Conservation (phyloP, 2,113 vertebrate species). For the Hystrix cristata region DNA sequence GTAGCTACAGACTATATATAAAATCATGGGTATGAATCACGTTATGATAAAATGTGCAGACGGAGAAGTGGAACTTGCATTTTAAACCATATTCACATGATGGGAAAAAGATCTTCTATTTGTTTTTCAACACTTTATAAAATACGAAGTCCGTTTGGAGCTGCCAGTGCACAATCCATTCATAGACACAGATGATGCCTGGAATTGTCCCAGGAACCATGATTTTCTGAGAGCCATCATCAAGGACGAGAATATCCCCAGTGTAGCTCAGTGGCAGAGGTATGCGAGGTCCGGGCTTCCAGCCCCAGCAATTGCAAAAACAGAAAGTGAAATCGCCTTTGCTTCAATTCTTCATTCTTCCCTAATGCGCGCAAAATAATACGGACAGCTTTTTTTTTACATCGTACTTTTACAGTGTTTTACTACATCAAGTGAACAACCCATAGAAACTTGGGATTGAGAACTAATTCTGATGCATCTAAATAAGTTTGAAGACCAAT, state of each 20-base stretch:
- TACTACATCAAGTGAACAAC: rapidly evolving
- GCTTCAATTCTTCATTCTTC: not conserved
- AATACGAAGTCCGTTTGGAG: too few species aligned
- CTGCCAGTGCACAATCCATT: not conserved
- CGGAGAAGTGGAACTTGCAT: not conserved
- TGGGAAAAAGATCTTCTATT: not conserved
- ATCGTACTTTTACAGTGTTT: not conserved
- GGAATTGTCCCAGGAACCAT: rapidly evolving
- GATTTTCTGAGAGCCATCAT: not conserved
- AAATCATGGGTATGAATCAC: rapidly evolving
- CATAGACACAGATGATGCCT: rapidly evolving
- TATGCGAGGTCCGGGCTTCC: not conserved
- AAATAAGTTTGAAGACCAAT: rapidly evolving
- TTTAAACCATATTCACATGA: not conserved
- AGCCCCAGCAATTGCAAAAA: not conserved
- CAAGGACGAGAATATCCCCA: not conserved
- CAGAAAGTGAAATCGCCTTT: not conserved
- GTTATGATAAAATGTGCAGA: not conserved
- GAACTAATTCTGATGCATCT: not conserved
- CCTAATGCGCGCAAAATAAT: rapidly evolving
- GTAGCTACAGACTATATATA: rapidly evolving
- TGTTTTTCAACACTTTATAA: not conserved
- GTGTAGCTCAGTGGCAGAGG: not conserved
- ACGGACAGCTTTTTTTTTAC: not conserved
- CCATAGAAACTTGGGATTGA: not conserved